Percentiles rank a stretch among this genome's conserved stretches.
Evolutionary conservation across 2,888 invertebrate species (phyloP).

Genomic region (Euplexia lucipara): DNA sequence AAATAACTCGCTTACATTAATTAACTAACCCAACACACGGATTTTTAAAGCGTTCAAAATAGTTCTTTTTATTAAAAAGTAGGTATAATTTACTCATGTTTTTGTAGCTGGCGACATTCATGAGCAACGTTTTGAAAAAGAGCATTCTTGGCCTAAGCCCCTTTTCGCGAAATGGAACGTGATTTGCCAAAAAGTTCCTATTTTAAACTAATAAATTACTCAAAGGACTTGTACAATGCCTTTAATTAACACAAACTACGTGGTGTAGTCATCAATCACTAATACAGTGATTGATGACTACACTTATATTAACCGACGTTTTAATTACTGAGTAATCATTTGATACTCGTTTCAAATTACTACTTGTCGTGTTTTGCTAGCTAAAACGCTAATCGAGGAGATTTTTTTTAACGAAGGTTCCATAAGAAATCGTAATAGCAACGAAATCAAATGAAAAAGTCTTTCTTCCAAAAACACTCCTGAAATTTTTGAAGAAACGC

Average conservation of each 20-base stretch:
- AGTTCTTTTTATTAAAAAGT: constrained; percentile 22
- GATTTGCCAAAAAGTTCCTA: neutral
- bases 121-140: constrained; percentile 35
- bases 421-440: neutral
- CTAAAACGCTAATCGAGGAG: no score
- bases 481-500: constrained; percentile 15
- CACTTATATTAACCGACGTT: no score
- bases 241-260: neutral
- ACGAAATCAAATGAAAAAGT: neutral
- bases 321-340: no score
- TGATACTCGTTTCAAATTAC: no score
- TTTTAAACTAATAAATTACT: neutral
- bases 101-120: constrained; percentile 51
- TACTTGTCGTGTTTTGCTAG: no score
- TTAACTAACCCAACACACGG: constrained; percentile 43
- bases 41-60: constrained; percentile 45
- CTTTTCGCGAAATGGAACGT: neutral
- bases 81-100: constrained; percentile 44
- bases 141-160: constrained; percentile 9
- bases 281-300: no score
- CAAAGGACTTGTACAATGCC: neutral
- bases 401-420: no score
- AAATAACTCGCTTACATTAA: constrained; percentile 56
- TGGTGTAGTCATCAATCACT: no score
- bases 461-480: neutral